These are phyloP conservation scores for Orthosia incerta DNA, from an alignment of 2,888 invertebrate species.

Conservation along the genomic window DNA sequence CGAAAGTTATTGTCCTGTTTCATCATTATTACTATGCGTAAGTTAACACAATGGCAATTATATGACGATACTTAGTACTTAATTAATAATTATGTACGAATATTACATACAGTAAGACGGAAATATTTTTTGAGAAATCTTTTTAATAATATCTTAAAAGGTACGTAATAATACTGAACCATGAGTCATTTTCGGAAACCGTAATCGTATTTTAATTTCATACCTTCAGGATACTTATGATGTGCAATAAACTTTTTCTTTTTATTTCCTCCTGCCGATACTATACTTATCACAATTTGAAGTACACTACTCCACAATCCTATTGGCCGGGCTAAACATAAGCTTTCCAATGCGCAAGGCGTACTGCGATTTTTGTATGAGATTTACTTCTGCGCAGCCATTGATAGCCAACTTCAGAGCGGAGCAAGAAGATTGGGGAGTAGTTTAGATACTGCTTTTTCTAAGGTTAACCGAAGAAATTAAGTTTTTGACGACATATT, in stretches of 20 bases:
- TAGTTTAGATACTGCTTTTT: too few relatives aligned
- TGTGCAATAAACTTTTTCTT: neutral
- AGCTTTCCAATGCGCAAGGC: too few relatives aligned
- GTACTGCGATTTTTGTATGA: too few relatives aligned
- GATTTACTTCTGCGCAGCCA: too few relatives aligned
- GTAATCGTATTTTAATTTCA: neutral
- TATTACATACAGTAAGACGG: neutral
- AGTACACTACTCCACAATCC: too few relatives aligned
- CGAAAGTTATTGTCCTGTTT: conserved; percentile 49
- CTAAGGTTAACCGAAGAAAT: neutral
- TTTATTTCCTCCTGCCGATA: neutral
- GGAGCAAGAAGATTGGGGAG: too few relatives aligned
- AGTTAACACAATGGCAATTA: conserved; percentile 18
- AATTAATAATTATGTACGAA: neutral
- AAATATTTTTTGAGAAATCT: neutral
- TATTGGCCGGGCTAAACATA: too few relatives aligned
- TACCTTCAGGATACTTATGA: too few relatives aligned
- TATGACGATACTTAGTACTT: conserved; percentile 12
- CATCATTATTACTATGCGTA: conserved; percentile 14
- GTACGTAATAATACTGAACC: neutral
- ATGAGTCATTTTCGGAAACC: neutral
- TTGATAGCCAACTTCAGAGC: too few relatives aligned
- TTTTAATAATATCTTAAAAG: neutral
- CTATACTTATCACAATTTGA: neutral
- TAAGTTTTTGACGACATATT: too few relatives aligned